A percentile compares a stretch with the other conserved stretches of the same genome.
Conservation (phyloP, 2,797 vertebrate species). For the Siniperca undulata region DNA sequence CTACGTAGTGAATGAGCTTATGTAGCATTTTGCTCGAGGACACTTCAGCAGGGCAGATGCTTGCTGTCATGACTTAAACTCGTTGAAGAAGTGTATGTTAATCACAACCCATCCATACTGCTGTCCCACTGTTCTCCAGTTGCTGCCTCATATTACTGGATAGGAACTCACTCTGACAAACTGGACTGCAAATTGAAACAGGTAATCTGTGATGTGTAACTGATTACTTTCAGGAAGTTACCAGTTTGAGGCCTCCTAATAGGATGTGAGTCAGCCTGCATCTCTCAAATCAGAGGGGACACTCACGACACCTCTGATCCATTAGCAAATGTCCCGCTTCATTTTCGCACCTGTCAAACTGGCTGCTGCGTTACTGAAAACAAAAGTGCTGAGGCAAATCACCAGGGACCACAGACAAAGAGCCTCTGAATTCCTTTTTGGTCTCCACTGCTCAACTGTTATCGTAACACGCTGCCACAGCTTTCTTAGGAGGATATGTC, state of each 20-base stretch:
- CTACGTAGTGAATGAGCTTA: not conserved
- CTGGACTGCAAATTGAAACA: conserved; percentile 16
- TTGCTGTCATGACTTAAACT: not conserved
- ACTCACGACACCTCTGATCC: conserved; percentile 43
- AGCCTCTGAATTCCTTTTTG: conserved; percentile 5
- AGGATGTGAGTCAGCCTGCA: conserved; percentile 36
- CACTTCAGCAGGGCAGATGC: not conserved
- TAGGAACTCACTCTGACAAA: conserved; percentile 20
- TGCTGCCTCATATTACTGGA: not conserved
- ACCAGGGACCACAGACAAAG: conserved; percentile 28
- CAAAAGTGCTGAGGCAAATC: conserved; percentile 42
- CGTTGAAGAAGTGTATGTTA: not conserved
- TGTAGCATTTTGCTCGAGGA: not conserved
- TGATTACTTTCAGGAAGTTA: conserved; percentile 40
- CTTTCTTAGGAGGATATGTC: not conserved
- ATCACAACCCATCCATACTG: not conserved
- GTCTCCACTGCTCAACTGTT: conserved; percentile 16
- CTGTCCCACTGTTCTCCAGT: not conserved
- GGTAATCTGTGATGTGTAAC: conserved; percentile 35
- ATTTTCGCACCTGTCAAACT: conserved; percentile 62
- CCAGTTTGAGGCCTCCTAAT: conserved; percentile 25
- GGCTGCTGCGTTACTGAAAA: conserved; percentile 33
- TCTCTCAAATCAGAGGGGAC: conserved; percentile 54
- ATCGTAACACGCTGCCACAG: conserved; percentile 5
- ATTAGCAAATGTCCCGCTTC: conserved; percentile 61